These are phyloP conservation scores for Cylindroiulus punctatus DNA, from an alignment of 2,888 invertebrate genomes.

Conservation along the genomic window DNA sequence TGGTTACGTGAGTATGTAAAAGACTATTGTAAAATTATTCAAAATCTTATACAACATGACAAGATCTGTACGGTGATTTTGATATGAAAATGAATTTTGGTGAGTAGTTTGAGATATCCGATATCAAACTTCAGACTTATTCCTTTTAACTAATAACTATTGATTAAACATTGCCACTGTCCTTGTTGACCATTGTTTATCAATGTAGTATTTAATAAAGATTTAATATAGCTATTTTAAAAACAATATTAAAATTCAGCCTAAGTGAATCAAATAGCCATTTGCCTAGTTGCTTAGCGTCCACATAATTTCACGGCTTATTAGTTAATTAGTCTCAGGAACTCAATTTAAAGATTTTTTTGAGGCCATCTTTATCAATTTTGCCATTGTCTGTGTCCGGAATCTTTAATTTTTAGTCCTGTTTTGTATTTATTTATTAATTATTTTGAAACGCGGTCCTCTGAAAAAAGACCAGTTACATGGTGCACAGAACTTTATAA, in stretches of 20 bases:
- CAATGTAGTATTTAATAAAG: no score
- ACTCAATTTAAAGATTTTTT: not conserved
- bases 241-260: not conserved
- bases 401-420: not conserved
- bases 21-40: not conserved
- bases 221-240: not conserved
- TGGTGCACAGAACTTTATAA: not conserved
- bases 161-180: not conserved
- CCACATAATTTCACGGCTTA: not conserved
- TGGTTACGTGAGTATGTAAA: not conserved
- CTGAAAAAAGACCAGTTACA: not conserved
- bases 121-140: not conserved
- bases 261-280: not conserved
- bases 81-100: not conserved
- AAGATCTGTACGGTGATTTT: not conserved
- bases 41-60: not conserved
- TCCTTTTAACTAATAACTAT: not conserved
- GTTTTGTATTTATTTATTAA: not conserved
- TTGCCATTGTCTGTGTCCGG: not conserved
- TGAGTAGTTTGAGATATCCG: not conserved
- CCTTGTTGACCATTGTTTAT: not conserved
- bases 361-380: not conserved
- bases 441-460: not conserved
- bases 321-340: not conserved
- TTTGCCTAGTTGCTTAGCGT: not conserved